Evolutionary conservation across 2,888 invertebrate genomes (phyloP).

Genomic region (Criorhina ranunculi): DNA sequence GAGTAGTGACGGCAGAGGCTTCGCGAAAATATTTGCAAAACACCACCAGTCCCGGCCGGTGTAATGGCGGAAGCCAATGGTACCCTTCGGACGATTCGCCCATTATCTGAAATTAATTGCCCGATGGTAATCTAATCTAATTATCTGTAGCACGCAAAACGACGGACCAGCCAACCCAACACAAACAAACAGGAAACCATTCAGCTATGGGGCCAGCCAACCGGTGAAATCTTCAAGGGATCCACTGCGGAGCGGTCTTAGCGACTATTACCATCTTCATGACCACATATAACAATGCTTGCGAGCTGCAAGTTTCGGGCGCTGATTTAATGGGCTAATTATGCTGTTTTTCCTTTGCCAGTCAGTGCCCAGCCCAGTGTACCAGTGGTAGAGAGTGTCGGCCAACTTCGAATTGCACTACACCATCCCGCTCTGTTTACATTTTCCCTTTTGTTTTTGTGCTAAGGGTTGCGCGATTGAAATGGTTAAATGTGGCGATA

Average conservation of each 20-base stretch:
- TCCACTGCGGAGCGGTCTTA: conserved; percentile 30
- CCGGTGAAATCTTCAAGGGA: conserved; percentile 61
- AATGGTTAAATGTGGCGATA: conserved; percentile 59
- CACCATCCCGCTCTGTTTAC: conserved; percentile 59
- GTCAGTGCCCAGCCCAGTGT: too few relatives aligned
- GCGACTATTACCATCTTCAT: conserved; percentile 58
- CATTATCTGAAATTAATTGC: conserved; percentile 76
- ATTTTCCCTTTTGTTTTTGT: conserved; percentile 39
- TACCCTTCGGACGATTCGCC: conserved; percentile 75
- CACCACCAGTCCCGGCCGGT: conserved; percentile 20
- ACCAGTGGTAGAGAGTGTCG: background rate
- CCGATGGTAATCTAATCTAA: conserved; percentile 77
- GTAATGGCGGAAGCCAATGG: conserved; percentile 75
- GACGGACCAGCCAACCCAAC: conserved; percentile 40
- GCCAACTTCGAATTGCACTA: conserved; percentile 34
- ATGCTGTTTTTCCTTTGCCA: conserved; percentile 51
- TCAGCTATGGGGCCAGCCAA: conserved; percentile 18
- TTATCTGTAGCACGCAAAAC: conserved; percentile 76
- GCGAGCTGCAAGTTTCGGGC: conserved; percentile 70
- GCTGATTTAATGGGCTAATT: conserved; percentile 76
- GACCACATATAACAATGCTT: conserved; percentile 67
- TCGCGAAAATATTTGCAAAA: conserved; percentile 65
- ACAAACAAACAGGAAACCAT: conserved; percentile 49
- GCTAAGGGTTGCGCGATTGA: conserved; percentile 69
- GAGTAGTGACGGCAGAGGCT: too few relatives aligned